These are phyloP conservation scores for Coreius guichenoti DNA, from an alignment of 2,797 vertebrate genomes.

Conservation along the genomic window DNA sequence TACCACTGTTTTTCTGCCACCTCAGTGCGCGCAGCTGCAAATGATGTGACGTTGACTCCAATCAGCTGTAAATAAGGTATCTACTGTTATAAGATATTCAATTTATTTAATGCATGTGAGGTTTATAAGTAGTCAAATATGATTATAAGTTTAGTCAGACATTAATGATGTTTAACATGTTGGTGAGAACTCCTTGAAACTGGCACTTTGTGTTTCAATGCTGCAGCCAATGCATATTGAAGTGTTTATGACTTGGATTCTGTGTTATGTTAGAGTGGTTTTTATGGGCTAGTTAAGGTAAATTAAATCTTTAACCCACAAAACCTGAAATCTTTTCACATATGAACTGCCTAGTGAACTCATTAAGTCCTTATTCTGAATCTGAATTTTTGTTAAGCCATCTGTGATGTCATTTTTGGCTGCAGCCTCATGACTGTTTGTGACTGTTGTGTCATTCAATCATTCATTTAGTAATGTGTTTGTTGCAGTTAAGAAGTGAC, in stretches of 20 bases:
- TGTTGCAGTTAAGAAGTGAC: constrained; percentile 37
- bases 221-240: not conserved
- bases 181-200: not conserved
- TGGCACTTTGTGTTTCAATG: not conserved
- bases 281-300: not conserved
- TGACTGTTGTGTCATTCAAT: constrained; percentile 25
- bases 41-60: too few species aligned
- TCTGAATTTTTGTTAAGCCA: not conserved
- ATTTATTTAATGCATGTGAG: not conserved
- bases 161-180: not conserved
- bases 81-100: not conserved
- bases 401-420: constrained; percentile 27
- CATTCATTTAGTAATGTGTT: constrained; percentile 34
- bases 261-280: not conserved
- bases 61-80: not conserved
- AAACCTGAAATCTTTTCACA: not conserved
- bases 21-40: too few species aligned
- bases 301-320: not conserved
- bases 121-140: constrained; percentile 11
- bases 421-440: not conserved
- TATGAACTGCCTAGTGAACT: not conserved
- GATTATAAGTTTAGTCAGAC: not conserved
- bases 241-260: constrained; percentile 11
- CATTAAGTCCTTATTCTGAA: not conserved
- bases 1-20: too few species aligned